Evolutionary conservation across 1,140 invertebrate species (phyloP).

Genomic region (Harlomillsia oculata): DNA sequence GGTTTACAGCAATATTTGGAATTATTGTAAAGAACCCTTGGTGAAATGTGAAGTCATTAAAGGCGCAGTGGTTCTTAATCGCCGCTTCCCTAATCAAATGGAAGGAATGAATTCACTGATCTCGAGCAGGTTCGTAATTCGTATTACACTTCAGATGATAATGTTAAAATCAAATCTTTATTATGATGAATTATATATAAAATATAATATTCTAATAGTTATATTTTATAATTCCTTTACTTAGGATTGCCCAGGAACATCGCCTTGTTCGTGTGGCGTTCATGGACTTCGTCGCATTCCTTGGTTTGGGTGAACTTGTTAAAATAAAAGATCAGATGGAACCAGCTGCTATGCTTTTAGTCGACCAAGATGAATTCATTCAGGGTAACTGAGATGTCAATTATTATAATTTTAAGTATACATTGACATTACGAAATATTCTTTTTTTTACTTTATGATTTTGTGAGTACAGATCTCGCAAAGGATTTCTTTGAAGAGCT

Average conservation of each 20-base stretch:
- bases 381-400: slow-evolving; percentile 21
- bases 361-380: slow-evolving; percentile 5
- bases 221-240: too few relatives aligned
- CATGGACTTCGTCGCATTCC: slow-evolving; percentile 29
- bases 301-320: slow-evolving; percentile 24
- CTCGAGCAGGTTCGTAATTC: neutral
- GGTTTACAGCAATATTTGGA: slow-evolving; percentile 23
- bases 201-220: too few relatives aligned
- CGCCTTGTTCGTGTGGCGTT: too few relatives aligned
- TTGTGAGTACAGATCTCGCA: too few relatives aligned
- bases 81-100: slow-evolving; percentile 31
- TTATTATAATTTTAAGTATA: slow-evolving; percentile 2
- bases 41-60: slow-evolving; percentile 27
- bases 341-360: slow-evolving; percentile 15
- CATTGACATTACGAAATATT: neutral
- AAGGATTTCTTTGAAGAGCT: slow-evolving; percentile 25
- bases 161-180: neutral
- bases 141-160: too few relatives aligned
- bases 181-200: too few relatives aligned
- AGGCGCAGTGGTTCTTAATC: slow-evolving; percentile 18
- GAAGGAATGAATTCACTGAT: slow-evolving; percentile 14
- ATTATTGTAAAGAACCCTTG: neutral
- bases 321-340: slow-evolving; percentile 24
- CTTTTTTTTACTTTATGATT: too few relatives aligned
- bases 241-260: too few relatives aligned